Percentiles rank a stretch among this genome's conserved stretches.
These are phyloP conservation scores for Hyperoodon ampullatus DNA, from an alignment of 2,113 vertebrate genomes.

Conservation along the genomic window DNA sequence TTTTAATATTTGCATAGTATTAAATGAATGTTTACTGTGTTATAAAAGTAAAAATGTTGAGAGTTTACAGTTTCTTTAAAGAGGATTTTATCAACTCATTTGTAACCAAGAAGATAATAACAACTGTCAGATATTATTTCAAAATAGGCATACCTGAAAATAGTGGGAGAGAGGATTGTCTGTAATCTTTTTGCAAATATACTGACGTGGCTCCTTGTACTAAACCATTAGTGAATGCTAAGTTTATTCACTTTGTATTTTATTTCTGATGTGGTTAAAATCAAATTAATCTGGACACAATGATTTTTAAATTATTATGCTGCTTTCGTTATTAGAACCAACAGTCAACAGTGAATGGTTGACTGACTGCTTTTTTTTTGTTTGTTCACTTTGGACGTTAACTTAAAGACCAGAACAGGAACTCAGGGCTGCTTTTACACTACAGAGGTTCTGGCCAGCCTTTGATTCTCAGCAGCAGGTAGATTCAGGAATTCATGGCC, in stretches of 20 bases:
- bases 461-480: neutral
- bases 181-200: neutral
- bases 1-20: neutral
- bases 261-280: conserved; percentile 27
- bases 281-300: conserved; percentile 26
- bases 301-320: conserved; percentile 34
- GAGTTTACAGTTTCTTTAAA: conserved; percentile 42
- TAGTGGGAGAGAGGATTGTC: neutral
- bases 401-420: neutral
- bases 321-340: conserved; percentile 42
- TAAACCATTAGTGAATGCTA: neutral
- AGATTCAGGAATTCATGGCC: neutral
- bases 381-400: neutral
- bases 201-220: neutral
- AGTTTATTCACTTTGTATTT: conserved; percentile 9
- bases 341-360: conserved; percentile 15
- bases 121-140: conserved; percentile 31
- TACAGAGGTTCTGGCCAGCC: neutral
- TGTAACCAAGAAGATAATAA: conserved; percentile 30
- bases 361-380: neutral
- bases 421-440: neutral
- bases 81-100: conserved; percentile 40
- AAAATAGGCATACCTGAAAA: conserved; percentile 11
- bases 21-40: conserved; percentile 10
- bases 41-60: conserved; percentile 39